Evolutionary conservation across 2,797 vertebrate species (phyloP).

Genomic region (Takifugu rubripes): DNA sequence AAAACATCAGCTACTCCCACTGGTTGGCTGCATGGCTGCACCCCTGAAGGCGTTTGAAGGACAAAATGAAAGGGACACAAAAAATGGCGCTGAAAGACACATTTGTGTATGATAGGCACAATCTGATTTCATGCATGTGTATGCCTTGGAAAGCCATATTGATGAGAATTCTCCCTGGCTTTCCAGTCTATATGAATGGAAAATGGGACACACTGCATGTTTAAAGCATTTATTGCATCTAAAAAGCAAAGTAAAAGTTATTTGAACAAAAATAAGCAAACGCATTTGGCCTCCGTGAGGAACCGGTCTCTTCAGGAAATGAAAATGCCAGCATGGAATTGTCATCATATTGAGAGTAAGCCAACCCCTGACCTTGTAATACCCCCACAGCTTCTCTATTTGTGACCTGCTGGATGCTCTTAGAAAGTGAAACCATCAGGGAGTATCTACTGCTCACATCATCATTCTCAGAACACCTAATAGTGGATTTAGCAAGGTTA

Average conservation of each 20-base stretch:
- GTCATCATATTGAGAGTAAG: conserved; percentile 74
- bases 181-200: conserved; percentile 14
- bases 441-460: conserved; percentile 74
- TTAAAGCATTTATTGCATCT: conserved; percentile 25
- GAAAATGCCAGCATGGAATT: conserved; percentile 73
- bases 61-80: conserved; percentile 57
- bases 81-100: conserved; percentile 18
- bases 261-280: conserved; percentile 68
- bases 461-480: conserved; percentile 73
- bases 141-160: conserved; percentile 19
- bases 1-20: conserved; percentile 72
- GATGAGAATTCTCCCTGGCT: conserved; percentile 34
- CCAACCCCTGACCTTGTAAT: conserved; percentile 73
- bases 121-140: conserved; percentile 32
- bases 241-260: conserved; percentile 47
- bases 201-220: conserved; percentile 14
- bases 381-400: conserved; percentile 68
- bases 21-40: conserved; percentile 55
- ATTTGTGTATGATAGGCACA: conserved; percentile 29
- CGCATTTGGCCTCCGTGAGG: conserved; percentile 50
- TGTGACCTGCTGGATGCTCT: conserved; percentile 68
- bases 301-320: conserved; percentile 73
- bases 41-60: conserved; percentile 71
- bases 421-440: conserved; percentile 71
- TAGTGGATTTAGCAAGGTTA: conserved; percentile 76